phyloP scores from a whole-genome alignment of 2,797 vertebrate genomes.

The Ctenosaura bakeri region DNA sequence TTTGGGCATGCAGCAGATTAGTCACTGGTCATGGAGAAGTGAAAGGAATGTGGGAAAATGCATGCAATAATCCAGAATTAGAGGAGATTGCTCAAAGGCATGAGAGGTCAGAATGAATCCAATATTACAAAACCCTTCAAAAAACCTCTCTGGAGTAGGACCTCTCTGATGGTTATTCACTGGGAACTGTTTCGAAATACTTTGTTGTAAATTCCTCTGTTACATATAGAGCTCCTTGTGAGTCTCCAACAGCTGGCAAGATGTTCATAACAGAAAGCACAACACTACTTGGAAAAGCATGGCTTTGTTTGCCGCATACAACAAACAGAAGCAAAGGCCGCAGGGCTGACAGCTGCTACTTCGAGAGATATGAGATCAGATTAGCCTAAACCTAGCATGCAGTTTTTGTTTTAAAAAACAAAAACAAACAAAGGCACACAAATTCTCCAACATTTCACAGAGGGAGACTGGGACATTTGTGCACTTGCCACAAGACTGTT shows the following conservation, averaged over 20 bases:
- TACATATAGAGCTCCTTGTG: slow-evolving; percentile 16
- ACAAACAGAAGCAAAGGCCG: neutral
- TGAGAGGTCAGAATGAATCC: slow-evolving; percentile 44
- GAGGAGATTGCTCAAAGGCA: neutral
- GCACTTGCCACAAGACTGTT: no score
- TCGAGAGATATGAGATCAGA: rapidly evolving
- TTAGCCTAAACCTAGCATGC: neutral
- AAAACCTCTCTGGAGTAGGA: slow-evolving; percentile 66
- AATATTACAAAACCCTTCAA: slow-evolving; percentile 49
- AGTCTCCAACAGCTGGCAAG: neutral
- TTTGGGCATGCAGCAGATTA: neutral
- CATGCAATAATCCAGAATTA: rapidly evolving
- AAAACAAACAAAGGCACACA: no score
- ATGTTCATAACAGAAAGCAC: neutral
- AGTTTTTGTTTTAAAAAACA: neutral
- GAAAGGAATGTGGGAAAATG: neutral
- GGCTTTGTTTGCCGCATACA: neutral
- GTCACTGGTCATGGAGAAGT: slow-evolving; percentile 12
- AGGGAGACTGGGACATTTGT: neutral
- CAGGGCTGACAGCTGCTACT: neutral
- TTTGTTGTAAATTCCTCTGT: neutral
- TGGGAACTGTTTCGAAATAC: slow-evolving; percentile 27
- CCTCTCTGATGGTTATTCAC: slow-evolving; percentile 70
- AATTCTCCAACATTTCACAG: neutral
- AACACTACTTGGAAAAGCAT: neutral